Percentiles rank a stretch among this genome's conserved stretches.
Conservation (phyloP, 37 sponge, comb jelly and placozoan genomes). For the Cladorhizidae sp. region DNA sequence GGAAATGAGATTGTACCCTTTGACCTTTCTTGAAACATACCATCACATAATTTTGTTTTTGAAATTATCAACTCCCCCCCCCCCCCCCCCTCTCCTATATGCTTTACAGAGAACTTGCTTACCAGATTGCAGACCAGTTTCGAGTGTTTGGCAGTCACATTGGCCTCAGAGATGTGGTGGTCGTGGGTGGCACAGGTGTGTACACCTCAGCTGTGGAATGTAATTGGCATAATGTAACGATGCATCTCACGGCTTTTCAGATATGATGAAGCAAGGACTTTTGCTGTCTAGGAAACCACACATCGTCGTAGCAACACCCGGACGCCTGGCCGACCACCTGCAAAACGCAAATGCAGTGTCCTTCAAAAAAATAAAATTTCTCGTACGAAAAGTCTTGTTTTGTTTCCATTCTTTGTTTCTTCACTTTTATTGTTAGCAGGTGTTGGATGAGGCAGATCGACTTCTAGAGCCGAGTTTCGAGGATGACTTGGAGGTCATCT, state of each 20-base stretch:
- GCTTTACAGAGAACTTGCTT: slow-evolving; percentile 89
- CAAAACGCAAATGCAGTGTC: slow-evolving; percentile 82
- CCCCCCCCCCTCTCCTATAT: background rate
- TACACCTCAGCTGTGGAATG: background rate
- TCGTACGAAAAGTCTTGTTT: slow-evolving; percentile 42
- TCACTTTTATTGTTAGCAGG: slow-evolving; percentile 62
- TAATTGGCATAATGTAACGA: background rate
- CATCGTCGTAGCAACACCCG: slow-evolving; percentile 96
- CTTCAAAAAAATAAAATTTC: slow-evolving; percentile 79
- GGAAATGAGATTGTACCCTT: no score
- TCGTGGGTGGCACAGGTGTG: slow-evolving; percentile 92
- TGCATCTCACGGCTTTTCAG: slow-evolving; percentile 40
- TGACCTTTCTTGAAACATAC: no score
- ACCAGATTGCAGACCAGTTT: slow-evolving; percentile 98
- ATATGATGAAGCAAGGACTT: slow-evolving; percentile 94
- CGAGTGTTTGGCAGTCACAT: slow-evolving; percentile 87
- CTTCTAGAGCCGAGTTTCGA: slow-evolving; percentile 86
- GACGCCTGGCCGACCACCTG: slow-evolving; percentile 93
- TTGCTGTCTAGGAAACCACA: slow-evolving; percentile 84
- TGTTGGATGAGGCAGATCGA: slow-evolving; percentile 97
- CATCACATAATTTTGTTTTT: no score
- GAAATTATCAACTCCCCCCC: no score
- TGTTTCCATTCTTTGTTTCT: background rate
- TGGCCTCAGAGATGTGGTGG: slow-evolving; percentile 64
- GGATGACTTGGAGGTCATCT: slow-evolving; percentile 79